Evolutionary conservation across 2,797 vertebrate genomes (phyloP).

Genomic region (Glossophaga mutica): DNA sequence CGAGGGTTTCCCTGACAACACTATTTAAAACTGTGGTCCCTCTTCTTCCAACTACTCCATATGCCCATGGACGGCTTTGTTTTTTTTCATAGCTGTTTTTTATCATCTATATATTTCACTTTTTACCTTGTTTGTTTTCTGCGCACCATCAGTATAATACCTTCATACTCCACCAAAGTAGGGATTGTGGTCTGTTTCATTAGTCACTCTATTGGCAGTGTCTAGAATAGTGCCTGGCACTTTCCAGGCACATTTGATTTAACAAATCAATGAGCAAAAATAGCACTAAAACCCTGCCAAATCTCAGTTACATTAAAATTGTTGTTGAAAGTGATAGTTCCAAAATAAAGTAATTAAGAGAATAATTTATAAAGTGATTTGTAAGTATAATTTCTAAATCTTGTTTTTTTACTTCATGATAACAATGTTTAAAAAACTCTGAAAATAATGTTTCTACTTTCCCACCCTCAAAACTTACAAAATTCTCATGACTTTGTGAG

Average conservation of each 20-base stretch:
- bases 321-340: background rate
- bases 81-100: background rate
- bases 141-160: background rate
- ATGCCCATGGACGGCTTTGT: background rate
- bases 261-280: background rate
- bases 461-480: constrained; percentile 52
- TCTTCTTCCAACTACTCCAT: no score
- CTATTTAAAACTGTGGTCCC: background rate
- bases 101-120: background rate
- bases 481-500: constrained; percentile 62
- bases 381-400: background rate
- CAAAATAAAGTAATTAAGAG: background rate
- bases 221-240: background rate
- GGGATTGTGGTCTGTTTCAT: background rate
- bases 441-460: constrained; percentile 44
- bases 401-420: background rate
- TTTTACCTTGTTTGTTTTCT: background rate
- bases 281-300: background rate
- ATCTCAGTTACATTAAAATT: background rate
- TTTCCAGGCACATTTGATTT: background rate
- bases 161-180: background rate
- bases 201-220: background rate
- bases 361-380: constrained; percentile 31
- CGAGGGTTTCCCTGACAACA: background rate
- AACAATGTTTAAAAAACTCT: background rate